Evolutionary conservation across 2,888 invertebrate species (phyloP).

Genomic region (Harmothoe impar): DNA sequence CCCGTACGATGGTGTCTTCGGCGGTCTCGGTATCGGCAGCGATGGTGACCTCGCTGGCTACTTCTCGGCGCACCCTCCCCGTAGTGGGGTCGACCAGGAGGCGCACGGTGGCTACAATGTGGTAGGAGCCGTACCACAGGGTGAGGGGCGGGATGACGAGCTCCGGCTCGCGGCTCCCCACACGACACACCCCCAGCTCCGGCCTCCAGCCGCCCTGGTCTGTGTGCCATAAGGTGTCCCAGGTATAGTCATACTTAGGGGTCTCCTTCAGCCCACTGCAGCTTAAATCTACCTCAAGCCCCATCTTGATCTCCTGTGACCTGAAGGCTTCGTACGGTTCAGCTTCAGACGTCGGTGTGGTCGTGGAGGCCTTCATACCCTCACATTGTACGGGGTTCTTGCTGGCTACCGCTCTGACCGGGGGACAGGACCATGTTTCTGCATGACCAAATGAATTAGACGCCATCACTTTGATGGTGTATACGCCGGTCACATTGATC

Average conservation of each 20-base stretch:
- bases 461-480: conserved; percentile 73
- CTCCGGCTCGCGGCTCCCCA: conserved; percentile 12
- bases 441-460: conserved; percentile 76
- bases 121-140: conserved; percentile 75
- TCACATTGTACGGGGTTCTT: conserved; percentile 43
- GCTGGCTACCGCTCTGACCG: conserved; percentile 72
- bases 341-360: conserved; percentile 48
- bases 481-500: conserved; percentile 72
- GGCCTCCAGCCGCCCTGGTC: conserved; percentile 68
- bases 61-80: not conserved
- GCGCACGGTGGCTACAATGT: conserved; percentile 75
- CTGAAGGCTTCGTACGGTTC: conserved; percentile 61
- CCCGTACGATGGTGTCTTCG: not conserved
- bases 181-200: conserved; percentile 69
- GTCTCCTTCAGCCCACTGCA: not conserved
- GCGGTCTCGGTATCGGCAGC: not conserved
- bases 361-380: not conserved
- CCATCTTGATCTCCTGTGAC: conserved; percentile 64
- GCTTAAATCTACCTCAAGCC: not conserved
- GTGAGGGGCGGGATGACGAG: conserved; percentile 68
- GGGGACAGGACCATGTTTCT: conserved; percentile 76
- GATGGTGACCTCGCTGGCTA: not conserved
- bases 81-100: not conserved
- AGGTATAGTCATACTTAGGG: conserved; percentile 71
- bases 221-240: conserved; percentile 67